Percentiles rank a stretch among this genome's conserved stretches.
Evolutionary conservation across 2,888 invertebrate genomes (phyloP).

Genomic region (Tetragnatha montana): DNA sequence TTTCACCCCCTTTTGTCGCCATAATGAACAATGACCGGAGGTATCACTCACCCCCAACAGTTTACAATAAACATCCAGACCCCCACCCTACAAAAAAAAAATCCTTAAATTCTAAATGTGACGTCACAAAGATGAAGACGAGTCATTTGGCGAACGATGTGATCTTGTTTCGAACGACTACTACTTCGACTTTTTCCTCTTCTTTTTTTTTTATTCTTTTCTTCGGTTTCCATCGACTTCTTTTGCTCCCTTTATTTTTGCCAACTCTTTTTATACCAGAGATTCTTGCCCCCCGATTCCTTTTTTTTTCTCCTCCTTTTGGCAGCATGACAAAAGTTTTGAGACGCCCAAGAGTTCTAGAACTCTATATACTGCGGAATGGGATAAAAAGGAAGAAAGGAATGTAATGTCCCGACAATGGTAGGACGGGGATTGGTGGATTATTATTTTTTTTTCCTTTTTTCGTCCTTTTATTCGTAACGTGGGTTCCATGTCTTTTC

Average conservation of each 20-base stretch:
- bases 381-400: conserved; percentile 14
- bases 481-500: not conserved
- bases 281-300: not conserved
- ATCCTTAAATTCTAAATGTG: conserved; percentile 35
- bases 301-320: conserved; percentile 43
- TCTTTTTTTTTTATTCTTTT: conserved; percentile 39
- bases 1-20: not conserved
- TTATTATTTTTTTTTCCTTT: conserved; percentile 39
- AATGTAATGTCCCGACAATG: conserved; percentile 64
- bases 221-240: conserved; percentile 34
- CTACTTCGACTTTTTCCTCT: conserved; percentile 60
- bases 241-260: conserved; percentile 29
- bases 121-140: conserved; percentile 53
- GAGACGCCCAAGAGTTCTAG: conserved; percentile 63
- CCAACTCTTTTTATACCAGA: conserved; percentile 37
- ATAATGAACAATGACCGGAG: not conserved
- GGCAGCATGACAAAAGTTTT: conserved; percentile 70
- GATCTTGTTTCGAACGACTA: conserved; percentile 66
- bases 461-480: not conserved
- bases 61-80: conserved; percentile 13
- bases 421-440: conserved; percentile 41
- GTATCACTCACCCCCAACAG: not conserved
- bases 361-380: conserved; percentile 37
- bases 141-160: conserved; percentile 59
- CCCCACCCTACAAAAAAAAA: not conserved